phyloP scores from a whole-genome alignment of 2,888 invertebrate genomes.

The Agriopis marginaria region DNA sequence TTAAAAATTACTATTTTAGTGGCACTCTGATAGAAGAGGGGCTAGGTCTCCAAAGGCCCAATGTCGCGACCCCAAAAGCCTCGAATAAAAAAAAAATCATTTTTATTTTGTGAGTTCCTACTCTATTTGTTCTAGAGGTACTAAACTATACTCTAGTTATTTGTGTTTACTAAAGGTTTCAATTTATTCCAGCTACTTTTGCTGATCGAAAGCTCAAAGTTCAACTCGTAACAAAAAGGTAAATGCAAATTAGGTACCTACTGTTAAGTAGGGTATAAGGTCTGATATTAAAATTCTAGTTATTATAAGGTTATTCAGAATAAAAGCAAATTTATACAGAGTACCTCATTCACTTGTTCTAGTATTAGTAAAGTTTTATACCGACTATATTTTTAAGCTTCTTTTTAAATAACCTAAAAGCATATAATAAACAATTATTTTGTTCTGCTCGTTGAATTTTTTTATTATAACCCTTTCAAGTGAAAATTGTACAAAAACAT shows the following conservation, averaged over 20 bases:
- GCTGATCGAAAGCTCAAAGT: too few species aligned
- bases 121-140: too few species aligned
- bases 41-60: too few species aligned
- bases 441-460: neutral
- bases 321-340: neutral
- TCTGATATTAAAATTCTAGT: neutral
- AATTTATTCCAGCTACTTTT: too few species aligned
- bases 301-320: neutral
- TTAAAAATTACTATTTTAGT: too few species aligned
- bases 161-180: too few species aligned
- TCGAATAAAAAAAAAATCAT: too few species aligned
- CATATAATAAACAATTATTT: neutral
- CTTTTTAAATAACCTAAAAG: neutral
- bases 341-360: neutral
- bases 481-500: conserved; percentile 7
- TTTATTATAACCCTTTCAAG: neutral
- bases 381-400: too few species aligned
- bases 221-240: neutral
- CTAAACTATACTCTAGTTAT: too few species aligned
- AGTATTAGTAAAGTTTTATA: neutral
- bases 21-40: too few species aligned
- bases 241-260: neutral
- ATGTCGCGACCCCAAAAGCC: too few species aligned
- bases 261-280: neutral
- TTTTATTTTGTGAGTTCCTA: too few species aligned